A percentile compares a stretch with the other conserved stretches of the same genome.
Evolutionary conservation across 2,113 vertebrate genomes (phyloP).

Genomic region (Cololabis saira): DNA sequence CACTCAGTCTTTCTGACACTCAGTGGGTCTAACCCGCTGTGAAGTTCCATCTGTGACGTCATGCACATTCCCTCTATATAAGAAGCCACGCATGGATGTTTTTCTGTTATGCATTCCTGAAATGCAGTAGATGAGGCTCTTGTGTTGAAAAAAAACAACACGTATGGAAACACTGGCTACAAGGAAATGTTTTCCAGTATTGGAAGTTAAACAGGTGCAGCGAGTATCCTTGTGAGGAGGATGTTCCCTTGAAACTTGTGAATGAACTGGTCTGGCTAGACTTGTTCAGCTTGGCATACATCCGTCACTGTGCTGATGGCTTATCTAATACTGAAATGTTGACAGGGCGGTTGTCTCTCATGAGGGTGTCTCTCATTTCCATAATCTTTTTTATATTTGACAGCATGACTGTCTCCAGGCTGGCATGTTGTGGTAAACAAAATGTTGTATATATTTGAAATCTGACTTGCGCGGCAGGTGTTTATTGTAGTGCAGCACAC

Average conservation of each 20-base stretch:
- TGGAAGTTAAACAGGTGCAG: not conserved
- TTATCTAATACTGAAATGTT: not conserved
- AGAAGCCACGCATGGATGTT: too few species aligned
- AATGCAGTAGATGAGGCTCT: too few species aligned
- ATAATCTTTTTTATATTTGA: conserved; percentile 35
- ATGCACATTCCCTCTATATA: too few species aligned
- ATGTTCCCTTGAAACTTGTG: conserved; percentile 1
- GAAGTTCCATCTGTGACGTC: too few species aligned
- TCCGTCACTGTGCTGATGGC: conserved; percentile 16
- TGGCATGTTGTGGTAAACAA: conserved; percentile 18
- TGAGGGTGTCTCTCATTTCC: conserved; percentile 42
- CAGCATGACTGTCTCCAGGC: not conserved
- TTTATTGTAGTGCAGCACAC: conserved; percentile 5
- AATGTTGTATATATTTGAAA: not conserved
- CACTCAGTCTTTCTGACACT: too few species aligned
- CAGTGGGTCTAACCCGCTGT: too few species aligned
- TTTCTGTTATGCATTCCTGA: too few species aligned
- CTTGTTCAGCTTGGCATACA: conserved; percentile 2
- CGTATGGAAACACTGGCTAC: too few species aligned
- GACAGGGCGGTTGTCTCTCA: conserved; percentile 1
- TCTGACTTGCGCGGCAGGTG: conserved; percentile 3
- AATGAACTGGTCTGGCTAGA: conserved; percentile 31
- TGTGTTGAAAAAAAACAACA: too few species aligned
- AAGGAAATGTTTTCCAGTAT: not conserved
- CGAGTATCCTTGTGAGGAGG: not conserved